A percentile compares a stretch with the other conserved stretches of the same genome.
Evolutionary conservation across 2,888 invertebrate species (phyloP).

Genomic region (Idaea biselata): DNA sequence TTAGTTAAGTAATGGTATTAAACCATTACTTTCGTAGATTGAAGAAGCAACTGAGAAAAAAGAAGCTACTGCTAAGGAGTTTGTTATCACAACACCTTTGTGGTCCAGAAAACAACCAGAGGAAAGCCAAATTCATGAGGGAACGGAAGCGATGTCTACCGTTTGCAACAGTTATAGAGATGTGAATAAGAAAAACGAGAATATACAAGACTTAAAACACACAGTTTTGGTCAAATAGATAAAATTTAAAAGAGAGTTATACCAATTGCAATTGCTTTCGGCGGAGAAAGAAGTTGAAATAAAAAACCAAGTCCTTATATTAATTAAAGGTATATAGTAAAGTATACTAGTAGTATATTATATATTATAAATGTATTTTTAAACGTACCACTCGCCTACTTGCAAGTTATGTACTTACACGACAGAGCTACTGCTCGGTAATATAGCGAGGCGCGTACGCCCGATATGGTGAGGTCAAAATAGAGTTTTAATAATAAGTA

Average conservation of each 20-base stretch:
- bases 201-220: slow-evolving; percentile 1
- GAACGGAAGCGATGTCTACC: not conserved
- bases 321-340: slow-evolving; percentile 9
- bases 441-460: no score
- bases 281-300: slow-evolving; percentile 10
- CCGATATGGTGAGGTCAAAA: no score
- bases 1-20: no score
- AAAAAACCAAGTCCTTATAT: slow-evolving; percentile 6
- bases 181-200: slow-evolving; percentile 6
- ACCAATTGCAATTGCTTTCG: slow-evolving; percentile 7
- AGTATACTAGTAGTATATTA: no score
- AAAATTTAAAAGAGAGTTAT: slow-evolving; percentile 8
- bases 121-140: not conserved
- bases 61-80: no score
- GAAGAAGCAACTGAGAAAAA: no score
- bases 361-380: no score
- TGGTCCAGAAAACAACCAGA: slow-evolving; percentile 7
- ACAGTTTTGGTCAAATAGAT: slow-evolving; percentile 3
- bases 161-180: not conserved
- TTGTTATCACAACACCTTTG: slow-evolving; percentile 7
- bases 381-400: no score
- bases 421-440: no score
- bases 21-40: not conserved
- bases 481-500: no score
- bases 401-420: no score